These are phyloP conservation scores for Gila orcuttii DNA, from an alignment of 2,113 vertebrate genomes.

Conservation along the genomic window DNA sequence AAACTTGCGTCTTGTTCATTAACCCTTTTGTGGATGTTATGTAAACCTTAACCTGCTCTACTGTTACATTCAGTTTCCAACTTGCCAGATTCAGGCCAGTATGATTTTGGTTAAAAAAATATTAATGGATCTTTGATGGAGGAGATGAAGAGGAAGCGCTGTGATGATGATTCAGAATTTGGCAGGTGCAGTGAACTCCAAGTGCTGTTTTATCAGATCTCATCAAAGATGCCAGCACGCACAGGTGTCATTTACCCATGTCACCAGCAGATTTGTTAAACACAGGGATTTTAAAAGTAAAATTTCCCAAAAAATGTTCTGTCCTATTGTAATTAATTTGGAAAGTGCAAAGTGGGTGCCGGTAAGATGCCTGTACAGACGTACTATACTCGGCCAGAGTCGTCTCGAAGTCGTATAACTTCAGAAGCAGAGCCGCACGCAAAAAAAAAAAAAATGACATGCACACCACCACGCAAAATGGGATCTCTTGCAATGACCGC, in stretches of 20 bases:
- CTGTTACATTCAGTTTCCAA: not conserved
- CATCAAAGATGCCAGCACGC: not conserved
- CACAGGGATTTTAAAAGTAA: not conserved
- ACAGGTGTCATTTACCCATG: not conserved
- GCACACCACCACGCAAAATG: no score
- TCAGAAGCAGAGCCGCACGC: no score
- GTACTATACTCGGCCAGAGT: no score
- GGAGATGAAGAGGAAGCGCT: constrained; percentile 17
- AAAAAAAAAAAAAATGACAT: no score
- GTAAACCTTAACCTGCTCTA: not conserved
- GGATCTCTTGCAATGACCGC: no score
- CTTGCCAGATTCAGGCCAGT: not conserved
- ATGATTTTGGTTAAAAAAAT: constrained; percentile 25
- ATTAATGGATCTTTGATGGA: constrained; percentile 42
- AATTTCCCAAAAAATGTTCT: no score
- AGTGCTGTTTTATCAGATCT: constrained; percentile 24
- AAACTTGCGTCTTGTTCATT: not conserved
- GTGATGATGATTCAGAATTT: constrained; percentile 31
- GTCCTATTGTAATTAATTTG: no score
- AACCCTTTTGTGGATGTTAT: not conserved
- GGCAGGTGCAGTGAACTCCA: not conserved
- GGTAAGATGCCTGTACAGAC: no score
- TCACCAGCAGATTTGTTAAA: not conserved
- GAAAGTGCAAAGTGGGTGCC: no score
- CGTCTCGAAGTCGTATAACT: no score